Conservation (phyloP, 2,113 vertebrate species). For the Actenoides hombroni region DNA sequence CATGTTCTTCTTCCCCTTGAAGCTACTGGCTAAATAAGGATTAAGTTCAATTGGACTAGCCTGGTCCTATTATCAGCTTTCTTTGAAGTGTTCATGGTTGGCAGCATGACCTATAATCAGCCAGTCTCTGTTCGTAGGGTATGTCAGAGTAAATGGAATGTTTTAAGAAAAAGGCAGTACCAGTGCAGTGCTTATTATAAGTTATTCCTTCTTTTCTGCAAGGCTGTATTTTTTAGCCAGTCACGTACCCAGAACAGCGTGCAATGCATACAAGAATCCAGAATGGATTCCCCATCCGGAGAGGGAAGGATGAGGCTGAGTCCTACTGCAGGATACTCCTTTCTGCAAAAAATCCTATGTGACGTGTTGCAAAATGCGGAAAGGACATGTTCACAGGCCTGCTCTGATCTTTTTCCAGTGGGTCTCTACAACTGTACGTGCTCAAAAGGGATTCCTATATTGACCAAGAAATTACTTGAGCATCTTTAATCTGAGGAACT, state of each 20-base stretch:
- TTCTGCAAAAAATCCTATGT: background rate
- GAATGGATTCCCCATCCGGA: background rate
- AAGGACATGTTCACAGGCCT: background rate
- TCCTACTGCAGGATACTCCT: background rate
- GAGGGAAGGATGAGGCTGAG: background rate
- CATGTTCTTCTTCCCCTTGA: background rate
- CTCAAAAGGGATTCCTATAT: background rate
- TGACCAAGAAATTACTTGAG: background rate
- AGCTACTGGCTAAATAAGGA: background rate
- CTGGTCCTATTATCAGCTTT: background rate
- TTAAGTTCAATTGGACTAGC: background rate
- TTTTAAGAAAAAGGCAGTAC: background rate
- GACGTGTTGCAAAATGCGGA: background rate
- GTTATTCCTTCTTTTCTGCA: background rate
- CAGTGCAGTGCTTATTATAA: background rate
- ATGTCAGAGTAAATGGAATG: background rate
- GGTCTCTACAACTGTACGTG: background rate
- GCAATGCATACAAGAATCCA: background rate
- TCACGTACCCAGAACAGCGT: rapidly evolving
- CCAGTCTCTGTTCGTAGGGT: background rate
- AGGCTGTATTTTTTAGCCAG: background rate
- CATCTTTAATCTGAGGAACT: background rate
- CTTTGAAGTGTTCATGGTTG: background rate
- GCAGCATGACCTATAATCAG: background rate
- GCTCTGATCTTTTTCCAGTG: background rate